Evolutionary conservation across 1,140 invertebrate genomes (phyloP).

Genomic region (Bursaphelenchus mucronatus): DNA sequence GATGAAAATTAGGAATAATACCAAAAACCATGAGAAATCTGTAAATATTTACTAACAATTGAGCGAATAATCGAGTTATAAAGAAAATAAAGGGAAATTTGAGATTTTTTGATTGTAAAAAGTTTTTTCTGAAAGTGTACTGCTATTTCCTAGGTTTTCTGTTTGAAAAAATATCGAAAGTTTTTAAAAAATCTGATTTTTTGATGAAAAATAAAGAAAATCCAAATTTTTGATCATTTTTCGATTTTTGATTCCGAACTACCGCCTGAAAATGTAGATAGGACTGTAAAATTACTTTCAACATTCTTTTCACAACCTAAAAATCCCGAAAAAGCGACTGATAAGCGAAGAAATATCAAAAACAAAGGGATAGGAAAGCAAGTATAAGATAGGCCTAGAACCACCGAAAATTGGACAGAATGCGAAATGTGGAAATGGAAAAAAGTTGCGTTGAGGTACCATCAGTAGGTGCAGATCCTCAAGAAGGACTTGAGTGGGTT

Average conservation of each 20-base stretch:
- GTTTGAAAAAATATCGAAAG: background rate
- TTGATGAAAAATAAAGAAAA: background rate
- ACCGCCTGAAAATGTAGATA: background rate
- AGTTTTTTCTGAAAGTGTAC: no score
- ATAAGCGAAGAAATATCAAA: no score
- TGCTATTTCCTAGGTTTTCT: no score
- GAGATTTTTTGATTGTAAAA: no score
- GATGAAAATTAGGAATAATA: background rate
- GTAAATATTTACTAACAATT: background rate
- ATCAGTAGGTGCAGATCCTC: background rate
- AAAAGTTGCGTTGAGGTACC: no score
- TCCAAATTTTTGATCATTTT: background rate
- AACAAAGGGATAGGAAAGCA: no score
- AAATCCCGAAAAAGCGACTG: no score
- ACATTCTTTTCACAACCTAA: no score
- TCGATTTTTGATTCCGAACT: background rate
- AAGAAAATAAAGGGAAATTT: background rate
- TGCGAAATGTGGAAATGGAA: no score
- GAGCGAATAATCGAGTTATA: background rate
- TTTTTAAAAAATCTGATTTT: background rate
- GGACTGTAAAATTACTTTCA: background rate
- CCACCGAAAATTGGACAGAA: no score
- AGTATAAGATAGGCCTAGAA: no score
- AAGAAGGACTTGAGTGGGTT: conserved; percentile 10
- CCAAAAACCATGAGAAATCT: background rate